Evolutionary conservation across 2,797 vertebrate species (phyloP), one percentile per base, ranked within the genome.

Genomic region (Sorex maritimensis): DNA sequence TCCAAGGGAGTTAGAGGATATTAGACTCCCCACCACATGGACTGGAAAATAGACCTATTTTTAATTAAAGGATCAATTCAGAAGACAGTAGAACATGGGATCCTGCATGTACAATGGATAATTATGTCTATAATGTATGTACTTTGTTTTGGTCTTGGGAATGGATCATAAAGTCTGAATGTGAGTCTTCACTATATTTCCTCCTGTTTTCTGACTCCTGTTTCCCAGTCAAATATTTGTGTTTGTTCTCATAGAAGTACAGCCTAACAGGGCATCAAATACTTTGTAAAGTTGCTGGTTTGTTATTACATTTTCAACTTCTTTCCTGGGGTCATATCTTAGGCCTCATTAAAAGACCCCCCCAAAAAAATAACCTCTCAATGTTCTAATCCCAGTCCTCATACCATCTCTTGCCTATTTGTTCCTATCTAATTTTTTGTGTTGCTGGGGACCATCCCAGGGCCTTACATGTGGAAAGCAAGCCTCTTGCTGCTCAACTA

Each of bases 321-420:
- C 23, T 77, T 92, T 86, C 74, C 23, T 74, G 78, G 34, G 86
- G 44, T 13, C 38, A 79, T 65, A 9, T 34, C 58, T 63, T 69
- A 30, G 49, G n/a, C 30, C 44, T 80, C 49, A 46, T 85, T 41
- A 88, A 88, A 46, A 83, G 74, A 72, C n/a, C 34, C n/a, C n/a
- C n/a, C n/a, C n/a, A 63, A 21, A 19, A 91, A 84, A 24, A 55
- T 73, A 72, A 4, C 19, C 61, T 92, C 58, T 74, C 17, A 63
- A n/a, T 26, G 88, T 24, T 86, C 72, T 88, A 14, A 23, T 65
- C 13, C 30, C 24, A 68, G 26, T 65, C 24, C 52, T 55, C 13
- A 83, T 41, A 80, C 4, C 34, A 28, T 94, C 46, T 55, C 14
- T 8, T 68, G 65, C 3, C 13, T 24, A 28, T 44, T 44, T 38